These are phyloP conservation scores for Drosophila kikkawai DNA, from an alignment of 1,140 invertebrate species.

Conservation along the genomic window DNA sequence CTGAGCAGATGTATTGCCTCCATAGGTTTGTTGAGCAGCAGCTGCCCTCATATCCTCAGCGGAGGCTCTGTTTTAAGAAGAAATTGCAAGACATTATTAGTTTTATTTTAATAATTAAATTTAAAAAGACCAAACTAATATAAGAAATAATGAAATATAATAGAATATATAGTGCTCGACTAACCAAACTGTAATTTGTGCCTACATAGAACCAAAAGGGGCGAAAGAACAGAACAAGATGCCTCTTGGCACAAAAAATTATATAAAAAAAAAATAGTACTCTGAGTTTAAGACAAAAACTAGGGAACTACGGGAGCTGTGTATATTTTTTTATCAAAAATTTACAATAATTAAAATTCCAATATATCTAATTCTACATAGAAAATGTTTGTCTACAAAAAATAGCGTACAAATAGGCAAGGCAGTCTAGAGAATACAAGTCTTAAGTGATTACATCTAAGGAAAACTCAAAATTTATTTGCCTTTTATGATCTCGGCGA, in stretches of 20 bases:
- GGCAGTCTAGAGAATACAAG: constrained; percentile 1
- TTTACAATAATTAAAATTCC: constrained; percentile 7
- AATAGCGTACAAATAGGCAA: constrained; percentile 1
- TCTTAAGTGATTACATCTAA: constrained; percentile 9
- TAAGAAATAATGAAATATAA: constrained; percentile 11
- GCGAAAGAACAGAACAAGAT: not conserved
- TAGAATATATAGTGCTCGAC: constrained; percentile 15
- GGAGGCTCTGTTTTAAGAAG: constrained; percentile 87
- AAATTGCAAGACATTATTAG: not conserved
- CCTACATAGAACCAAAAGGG: constrained; percentile 35
- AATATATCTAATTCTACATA: constrained; percentile 20
- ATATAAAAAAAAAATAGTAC: constrained; percentile 5
- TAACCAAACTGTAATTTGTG: constrained; percentile 16
- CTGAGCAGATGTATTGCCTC: constrained; percentile 42
- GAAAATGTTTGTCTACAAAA: constrained; percentile 8
- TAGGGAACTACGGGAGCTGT: constrained; percentile 17
- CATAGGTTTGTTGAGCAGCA: constrained; percentile 86
- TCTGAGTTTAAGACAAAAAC: constrained; percentile 4
- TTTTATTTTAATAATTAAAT: not conserved
- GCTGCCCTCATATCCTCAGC: constrained; percentile 91
- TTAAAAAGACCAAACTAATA: not conserved
- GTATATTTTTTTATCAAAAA: not conserved
- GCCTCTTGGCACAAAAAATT: not conserved
- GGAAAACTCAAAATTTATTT: constrained; percentile 48
- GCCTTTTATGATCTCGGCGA: constrained; percentile 41